Percentiles rank a stretch among this genome's conserved stretches.
Evolutionary conservation across 2,888 invertebrate species (phyloP).

Genomic region (Holacanthella duospinosa): DNA sequence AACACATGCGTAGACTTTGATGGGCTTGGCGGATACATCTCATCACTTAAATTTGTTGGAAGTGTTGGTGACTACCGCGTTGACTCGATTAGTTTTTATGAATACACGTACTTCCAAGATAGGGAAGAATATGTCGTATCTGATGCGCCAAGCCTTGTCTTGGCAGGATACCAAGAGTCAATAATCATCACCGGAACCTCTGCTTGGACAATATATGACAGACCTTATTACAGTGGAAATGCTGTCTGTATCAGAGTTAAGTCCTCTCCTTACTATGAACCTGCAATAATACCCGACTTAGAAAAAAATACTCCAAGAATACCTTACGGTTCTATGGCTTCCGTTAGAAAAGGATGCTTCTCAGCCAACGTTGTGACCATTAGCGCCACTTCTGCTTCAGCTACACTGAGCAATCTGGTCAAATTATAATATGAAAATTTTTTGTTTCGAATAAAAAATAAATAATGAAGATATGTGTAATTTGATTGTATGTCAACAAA

Average conservation of each 20-base stretch:
- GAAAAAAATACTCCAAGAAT: too few species aligned
- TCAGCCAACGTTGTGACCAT: too few species aligned
- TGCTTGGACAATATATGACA: conserved; percentile 27
- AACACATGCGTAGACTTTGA: conserved; percentile 23
- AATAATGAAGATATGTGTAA: too few species aligned
- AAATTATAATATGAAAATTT: too few species aligned
- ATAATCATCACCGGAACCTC: conserved; percentile 20
- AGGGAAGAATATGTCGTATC: conserved; percentile 23
- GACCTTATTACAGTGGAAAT: conserved; percentile 22
- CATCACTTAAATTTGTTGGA: conserved; percentile 25
- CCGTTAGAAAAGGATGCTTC: too few species aligned
- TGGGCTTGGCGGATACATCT: conserved; percentile 14
- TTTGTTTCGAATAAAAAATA: too few species aligned
- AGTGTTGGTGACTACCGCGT: conserved; percentile 18
- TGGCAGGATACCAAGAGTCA: neutral
- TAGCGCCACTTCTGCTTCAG: too few species aligned
- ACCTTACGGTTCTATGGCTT: too few species aligned
- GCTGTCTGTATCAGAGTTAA: conserved; percentile 26
- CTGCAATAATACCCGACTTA: too few species aligned
- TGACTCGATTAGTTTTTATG: conserved; percentile 25
- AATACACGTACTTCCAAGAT: conserved; percentile 28
- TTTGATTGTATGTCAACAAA: too few species aligned
- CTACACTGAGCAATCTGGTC: too few species aligned
- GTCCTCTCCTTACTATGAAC: too few species aligned
- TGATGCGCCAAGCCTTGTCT: neutral